Evolutionary conservation across 2,888 invertebrate genomes (phyloP).

Genomic region (Drosophila greeni): DNA sequence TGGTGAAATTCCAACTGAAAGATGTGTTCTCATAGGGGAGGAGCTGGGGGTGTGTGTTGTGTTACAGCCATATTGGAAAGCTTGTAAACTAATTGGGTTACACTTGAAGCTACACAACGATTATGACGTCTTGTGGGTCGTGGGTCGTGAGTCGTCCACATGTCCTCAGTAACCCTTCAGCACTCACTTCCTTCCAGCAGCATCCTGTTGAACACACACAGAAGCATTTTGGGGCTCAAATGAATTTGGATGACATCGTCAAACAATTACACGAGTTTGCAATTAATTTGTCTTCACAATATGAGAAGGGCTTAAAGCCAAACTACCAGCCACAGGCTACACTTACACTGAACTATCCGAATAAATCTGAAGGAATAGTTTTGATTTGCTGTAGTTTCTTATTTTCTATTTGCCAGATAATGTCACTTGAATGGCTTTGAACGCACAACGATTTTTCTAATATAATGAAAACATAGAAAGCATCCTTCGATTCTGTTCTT

Average conservation of each 20-base stretch:
- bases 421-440: too few relatives aligned
- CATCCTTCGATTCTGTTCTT: background rate
- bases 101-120: conserved; percentile 47
- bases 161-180: too few relatives aligned
- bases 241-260: conserved; percentile 49
- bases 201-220: too few relatives aligned
- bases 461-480: too few relatives aligned
- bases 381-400: too few relatives aligned
- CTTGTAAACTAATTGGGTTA: conserved; percentile 64
- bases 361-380: too few relatives aligned
- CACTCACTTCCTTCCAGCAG: too few relatives aligned
- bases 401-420: too few relatives aligned
- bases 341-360: background rate
- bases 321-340: background rate
- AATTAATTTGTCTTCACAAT: conserved; percentile 65
- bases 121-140: conserved; percentile 44
- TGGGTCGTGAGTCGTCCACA: background rate
- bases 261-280: conserved; percentile 69
- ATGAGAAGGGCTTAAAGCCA: conserved; percentile 33
- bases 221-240: conserved; percentile 3
- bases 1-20: too few relatives aligned
- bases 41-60: background rate
- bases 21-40: background rate
- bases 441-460: too few relatives aligned
- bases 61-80: conserved; percentile 32